These are phyloP conservation scores for Drosophila subobscura DNA, from an alignment of 1,140 invertebrate species.

Conservation along the genomic window DNA sequence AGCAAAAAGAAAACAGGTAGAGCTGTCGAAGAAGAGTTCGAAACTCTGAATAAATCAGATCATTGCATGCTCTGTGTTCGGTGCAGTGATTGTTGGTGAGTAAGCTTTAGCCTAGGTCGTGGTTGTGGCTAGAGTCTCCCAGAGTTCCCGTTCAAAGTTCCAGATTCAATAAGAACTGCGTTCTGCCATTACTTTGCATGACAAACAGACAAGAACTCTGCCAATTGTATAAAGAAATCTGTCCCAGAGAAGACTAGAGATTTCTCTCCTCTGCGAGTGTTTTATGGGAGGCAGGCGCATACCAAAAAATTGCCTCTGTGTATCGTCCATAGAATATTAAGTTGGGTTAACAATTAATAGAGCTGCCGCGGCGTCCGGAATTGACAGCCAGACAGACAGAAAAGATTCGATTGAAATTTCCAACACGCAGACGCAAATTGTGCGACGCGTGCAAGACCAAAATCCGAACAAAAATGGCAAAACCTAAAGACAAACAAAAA, in stretches of 20 bases:
- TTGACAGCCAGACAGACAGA: slow-evolving; percentile 29
- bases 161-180: slow-evolving; percentile 12
- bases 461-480: slow-evolving; percentile 16
- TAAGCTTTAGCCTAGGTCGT: no score
- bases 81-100: no score
- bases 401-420: slow-evolving; percentile 49
- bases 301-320: slow-evolving; percentile 26
- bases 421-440: slow-evolving; percentile 61
- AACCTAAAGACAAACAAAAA: slow-evolving; percentile 18
- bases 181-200: slow-evolving; percentile 62
- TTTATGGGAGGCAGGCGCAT: slow-evolving; percentile 40
- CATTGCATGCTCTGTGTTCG: no score
- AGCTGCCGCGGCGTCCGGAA: slow-evolving; percentile 44
- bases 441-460: slow-evolving; percentile 61
- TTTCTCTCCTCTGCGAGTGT: slow-evolving; percentile 30
- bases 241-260: slow-evolving; percentile 13
- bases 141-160: no score
- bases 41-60: no score
- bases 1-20: no score
- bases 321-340: slow-evolving; percentile 43
- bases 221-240: slow-evolving; percentile 33
- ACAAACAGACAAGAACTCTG: slow-evolving; percentile 68
- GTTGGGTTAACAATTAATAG: slow-evolving; percentile 41
- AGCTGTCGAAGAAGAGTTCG: no score
- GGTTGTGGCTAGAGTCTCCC: no score